Evolutionary conservation across 2,888 invertebrate species (phyloP).

Genomic region (Cryptocephalus primarius): DNA sequence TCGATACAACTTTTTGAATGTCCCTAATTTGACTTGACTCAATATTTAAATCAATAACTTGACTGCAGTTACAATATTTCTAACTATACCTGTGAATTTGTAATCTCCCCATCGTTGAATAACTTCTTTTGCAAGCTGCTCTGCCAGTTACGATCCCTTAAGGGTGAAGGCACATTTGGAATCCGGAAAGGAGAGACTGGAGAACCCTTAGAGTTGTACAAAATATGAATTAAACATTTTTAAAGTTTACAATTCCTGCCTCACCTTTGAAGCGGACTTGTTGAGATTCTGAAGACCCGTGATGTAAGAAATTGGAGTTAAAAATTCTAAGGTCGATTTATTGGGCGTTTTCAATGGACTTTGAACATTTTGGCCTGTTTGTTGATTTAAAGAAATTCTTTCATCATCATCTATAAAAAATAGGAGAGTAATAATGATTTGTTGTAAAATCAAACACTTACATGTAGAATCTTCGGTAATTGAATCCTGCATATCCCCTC

Average conservation of each 20-base stretch:
- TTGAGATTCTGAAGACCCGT: constrained; percentile 33
- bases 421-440: neutral
- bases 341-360: constrained; percentile 20
- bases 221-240: constrained; percentile 2
- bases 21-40: no score
- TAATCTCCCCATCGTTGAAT: constrained; percentile 28
- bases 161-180: constrained; percentile 24
- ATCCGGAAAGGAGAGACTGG: constrained; percentile 20
- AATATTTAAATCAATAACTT: no score
- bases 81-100: constrained; percentile 27
- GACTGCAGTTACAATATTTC: no score
- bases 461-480: no score
- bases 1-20: no score
- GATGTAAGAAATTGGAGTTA: constrained; percentile 40
- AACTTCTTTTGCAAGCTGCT: constrained; percentile 33
- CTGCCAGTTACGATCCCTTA: constrained; percentile 17
- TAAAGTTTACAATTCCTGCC: neutral
- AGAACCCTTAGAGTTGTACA: constrained; percentile 19
- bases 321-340: constrained; percentile 30
- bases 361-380: constrained; percentile 15
- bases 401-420: constrained; percentile 23
- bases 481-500: constrained; percentile 26
- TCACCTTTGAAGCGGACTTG: constrained; percentile 29
- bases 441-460: neutral
- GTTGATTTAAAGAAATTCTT: constrained; percentile 25